A percentile compares a stretch with the other conserved stretches of the same genome.
Conservation (phyloP, 2,113 vertebrate genomes). For the Vimba vimba region DNA sequence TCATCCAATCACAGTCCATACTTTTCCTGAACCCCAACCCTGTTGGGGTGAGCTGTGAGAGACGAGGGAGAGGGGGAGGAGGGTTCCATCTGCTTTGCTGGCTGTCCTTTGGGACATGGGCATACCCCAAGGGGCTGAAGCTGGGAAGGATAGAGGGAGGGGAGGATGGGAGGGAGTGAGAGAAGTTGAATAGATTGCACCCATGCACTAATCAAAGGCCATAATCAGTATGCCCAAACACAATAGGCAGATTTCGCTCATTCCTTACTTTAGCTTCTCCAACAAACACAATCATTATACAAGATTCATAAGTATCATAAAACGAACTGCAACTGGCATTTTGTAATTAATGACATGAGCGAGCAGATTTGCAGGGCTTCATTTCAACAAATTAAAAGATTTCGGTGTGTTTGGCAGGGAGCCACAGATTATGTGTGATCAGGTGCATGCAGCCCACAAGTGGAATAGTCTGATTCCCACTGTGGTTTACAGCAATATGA, state of each 20-base stretch:
- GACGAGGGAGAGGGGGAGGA: slow-evolving; percentile 64
- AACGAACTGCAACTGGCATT: slow-evolving; percentile 40
- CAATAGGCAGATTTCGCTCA: slow-evolving; percentile 66
- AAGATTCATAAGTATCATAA: slow-evolving; percentile 56
- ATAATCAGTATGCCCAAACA: slow-evolving; percentile 77
- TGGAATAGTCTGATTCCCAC: slow-evolving; percentile 76
- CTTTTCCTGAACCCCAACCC: slow-evolving; percentile 51
- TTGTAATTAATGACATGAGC: slow-evolving; percentile 52
- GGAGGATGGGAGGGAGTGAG: slow-evolving; percentile 64
- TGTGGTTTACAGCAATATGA: slow-evolving; percentile 75
- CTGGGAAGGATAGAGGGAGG: slow-evolving; percentile 63
- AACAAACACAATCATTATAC: slow-evolving; percentile 71
- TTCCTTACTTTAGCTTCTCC: slow-evolving; percentile 58
- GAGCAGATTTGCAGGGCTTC: slow-evolving; percentile 44
- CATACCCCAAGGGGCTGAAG: slow-evolving; percentile 78
- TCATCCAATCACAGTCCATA: slow-evolving; percentile 46
- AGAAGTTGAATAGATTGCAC: slow-evolving; percentile 81
- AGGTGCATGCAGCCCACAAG: slow-evolving; percentile 81
- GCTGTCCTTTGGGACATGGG: slow-evolving; percentile 75
- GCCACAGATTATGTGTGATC: slow-evolving; percentile 75
- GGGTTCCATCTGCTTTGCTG: slow-evolving; percentile 80
- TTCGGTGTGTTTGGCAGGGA: slow-evolving; percentile 71
- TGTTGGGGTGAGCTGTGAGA: slow-evolving; percentile 52
- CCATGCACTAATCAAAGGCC: slow-evolving; percentile 81
- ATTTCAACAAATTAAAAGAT: slow-evolving; percentile 67